Conservation (phyloP, 2,888 invertebrate genomes). For the Parapristionchus giblindavisi region DNA sequence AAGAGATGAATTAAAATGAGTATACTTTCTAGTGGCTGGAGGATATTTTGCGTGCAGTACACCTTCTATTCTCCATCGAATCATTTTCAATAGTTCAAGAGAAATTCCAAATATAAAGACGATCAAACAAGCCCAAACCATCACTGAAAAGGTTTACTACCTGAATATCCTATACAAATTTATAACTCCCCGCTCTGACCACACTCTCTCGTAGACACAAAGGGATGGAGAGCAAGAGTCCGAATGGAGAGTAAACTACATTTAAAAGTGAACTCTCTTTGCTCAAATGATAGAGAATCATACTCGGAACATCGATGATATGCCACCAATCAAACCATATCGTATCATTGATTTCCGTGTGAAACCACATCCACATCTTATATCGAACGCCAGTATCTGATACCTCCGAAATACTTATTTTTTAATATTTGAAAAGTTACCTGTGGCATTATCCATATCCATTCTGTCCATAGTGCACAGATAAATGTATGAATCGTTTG, state of each 20-base stretch:
- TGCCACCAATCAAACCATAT: conserved; percentile 65
- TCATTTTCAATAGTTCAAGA: conserved; percentile 59
- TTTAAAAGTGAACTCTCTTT: not conserved
- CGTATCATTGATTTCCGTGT: conserved; percentile 62
- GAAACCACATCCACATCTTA: conserved; percentile 68
- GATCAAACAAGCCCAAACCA: conserved; percentile 58
- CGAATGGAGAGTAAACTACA: too few relatives aligned
- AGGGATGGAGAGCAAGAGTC: too few relatives aligned
- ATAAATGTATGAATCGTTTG: not conserved
- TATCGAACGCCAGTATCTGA: conserved; percentile 7
- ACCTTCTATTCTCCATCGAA: conserved; percentile 48
- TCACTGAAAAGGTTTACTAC: too few relatives aligned
- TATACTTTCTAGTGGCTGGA: not conserved
- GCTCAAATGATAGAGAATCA: not conserved
- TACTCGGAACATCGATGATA: conserved; percentile 58
- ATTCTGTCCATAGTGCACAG: conserved; percentile 9
- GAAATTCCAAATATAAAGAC: conserved; percentile 54
- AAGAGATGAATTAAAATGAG: too few relatives aligned
- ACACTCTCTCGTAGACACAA: too few relatives aligned
- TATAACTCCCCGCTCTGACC: too few relatives aligned
- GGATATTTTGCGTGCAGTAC: not conserved
- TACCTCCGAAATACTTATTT: not conserved
- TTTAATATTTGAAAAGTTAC: not conserved
- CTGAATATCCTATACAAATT: too few relatives aligned
- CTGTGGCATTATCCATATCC: conserved; percentile 16